Percentiles rank a stretch among this genome's conserved stretches.
Evolutionary conservation across 2,797 vertebrate species (phyloP).

Genomic region (Spheniscus humboldti): DNA sequence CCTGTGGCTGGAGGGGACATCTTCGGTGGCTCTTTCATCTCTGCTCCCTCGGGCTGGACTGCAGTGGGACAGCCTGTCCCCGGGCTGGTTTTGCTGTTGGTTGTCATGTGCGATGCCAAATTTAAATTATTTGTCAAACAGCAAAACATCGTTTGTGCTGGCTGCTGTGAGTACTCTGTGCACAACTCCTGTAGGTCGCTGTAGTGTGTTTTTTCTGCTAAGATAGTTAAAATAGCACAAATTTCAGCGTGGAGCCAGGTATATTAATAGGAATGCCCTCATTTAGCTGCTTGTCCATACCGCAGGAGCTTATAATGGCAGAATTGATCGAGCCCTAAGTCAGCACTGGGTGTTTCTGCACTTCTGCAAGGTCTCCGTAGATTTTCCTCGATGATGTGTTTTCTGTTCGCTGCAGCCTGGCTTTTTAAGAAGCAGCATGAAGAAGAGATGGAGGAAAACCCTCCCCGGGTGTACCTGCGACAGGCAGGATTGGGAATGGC

Average conservation of each 20-base stretch:
- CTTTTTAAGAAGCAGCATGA: not conserved
- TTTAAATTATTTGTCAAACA: not conserved
- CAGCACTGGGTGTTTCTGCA: not conserved
- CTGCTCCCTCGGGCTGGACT: not conserved
- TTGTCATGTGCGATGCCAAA: not conserved
- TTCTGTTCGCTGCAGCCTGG: not conserved
- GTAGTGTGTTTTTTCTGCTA: not conserved
- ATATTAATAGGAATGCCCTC: not conserved
- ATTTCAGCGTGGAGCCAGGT: not conserved
- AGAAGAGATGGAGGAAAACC: not conserved
- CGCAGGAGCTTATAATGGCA: not conserved
- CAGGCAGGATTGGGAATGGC: not conserved
- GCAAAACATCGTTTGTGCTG: not conserved
- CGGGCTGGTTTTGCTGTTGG: not conserved
- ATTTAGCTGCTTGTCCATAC: not conserved
- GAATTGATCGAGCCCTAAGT: not conserved
- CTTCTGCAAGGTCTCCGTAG: not conserved
- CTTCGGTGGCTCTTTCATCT: not conserved
- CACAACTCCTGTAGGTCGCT: not conserved
- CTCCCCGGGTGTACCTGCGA: fast-evolving
- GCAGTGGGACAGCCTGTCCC: not conserved
- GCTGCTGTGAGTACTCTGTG: not conserved
- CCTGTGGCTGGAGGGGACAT: not conserved
- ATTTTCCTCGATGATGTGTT: not conserved
- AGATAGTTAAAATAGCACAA: not conserved